Evolutionary conservation across 2,113 vertebrate genomes (phyloP).

Genomic region (Clinocottus analis): DNA sequence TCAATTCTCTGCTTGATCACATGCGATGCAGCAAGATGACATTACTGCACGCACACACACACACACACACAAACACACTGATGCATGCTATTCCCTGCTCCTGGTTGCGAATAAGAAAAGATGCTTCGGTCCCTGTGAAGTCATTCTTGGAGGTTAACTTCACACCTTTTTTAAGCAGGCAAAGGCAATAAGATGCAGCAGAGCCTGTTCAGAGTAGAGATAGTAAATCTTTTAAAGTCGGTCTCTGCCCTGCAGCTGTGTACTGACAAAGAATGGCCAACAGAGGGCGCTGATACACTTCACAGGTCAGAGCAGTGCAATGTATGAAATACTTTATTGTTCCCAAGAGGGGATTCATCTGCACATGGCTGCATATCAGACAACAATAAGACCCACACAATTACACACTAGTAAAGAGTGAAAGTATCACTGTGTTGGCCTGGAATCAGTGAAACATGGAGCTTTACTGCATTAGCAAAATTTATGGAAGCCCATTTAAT

Average conservation of each 20-base stretch:
- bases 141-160: neutral
- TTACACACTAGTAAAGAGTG: neutral
- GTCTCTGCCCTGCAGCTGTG: constrained; percentile 45
- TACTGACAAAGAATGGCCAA: constrained; percentile 28
- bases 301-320: neutral
- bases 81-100: constrained; percentile 2
- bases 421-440: neutral
- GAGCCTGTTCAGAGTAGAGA: constrained; percentile 32
- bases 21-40: neutral
- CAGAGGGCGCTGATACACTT: constrained; percentile 38
- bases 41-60: neutral
- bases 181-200: constrained; percentile 35
- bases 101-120: neutral
- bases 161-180: neutral
- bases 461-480: too few relatives aligned
- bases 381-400: neutral
- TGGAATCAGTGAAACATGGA: neutral
- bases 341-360: neutral
- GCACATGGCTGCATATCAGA: neutral
- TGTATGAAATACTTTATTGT: neutral
- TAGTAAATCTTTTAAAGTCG: constrained; percentile 38
- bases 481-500: too few relatives aligned
- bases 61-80: neutral
- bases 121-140: neutral
- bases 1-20: neutral